Base-by-base conservation (phyloP, 2,797 vertebrate genomes). In the Denticeps clupeoides region DNA sequence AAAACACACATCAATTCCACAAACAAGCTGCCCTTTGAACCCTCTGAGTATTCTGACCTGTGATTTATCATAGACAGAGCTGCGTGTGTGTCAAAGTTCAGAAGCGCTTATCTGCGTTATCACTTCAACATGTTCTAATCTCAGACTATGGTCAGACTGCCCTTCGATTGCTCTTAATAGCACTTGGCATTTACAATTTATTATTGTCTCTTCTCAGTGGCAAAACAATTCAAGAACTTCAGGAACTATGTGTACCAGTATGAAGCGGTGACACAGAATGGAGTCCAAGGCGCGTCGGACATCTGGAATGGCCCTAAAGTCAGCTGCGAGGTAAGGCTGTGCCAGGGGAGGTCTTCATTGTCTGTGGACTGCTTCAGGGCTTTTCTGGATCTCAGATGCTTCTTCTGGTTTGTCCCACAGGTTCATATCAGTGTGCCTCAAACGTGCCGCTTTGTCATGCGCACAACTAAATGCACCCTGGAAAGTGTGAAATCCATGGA, bases 361-460 rank as follows among this genome's bases (percentile, higher is more conserved):
- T 26, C 3, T 43, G 11, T 6, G 10, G 25, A 2, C 8, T 3
- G 25, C 6, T 10, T 15, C 8, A 25, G 23, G 3, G 23, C 24
- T 24, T 25, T 25, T 24, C 25, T 2, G 4, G 24, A 24, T 24
- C 25, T 7, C 4, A 25, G 24, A 3, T 13, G 13, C 26, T 26
- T 13, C 2, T 23, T 12, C 11, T 5, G 3, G 21, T 2, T 4
- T 11, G 7, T 22, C 26, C 19, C 29, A n/a, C 47, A 97, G 93
- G 87, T 91, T 8, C 87, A 91, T 57, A 69, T 97, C 24, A 91
- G 97, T 35, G 93, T 97, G 22, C 92, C 90, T 41, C 89, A 91
- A 56, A 68, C 80, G 22, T 97, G 93, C 41, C 81, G 71, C 53
- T 91, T 94, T 71, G 55, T 83, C 67, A 65, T 97, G 55, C 85